These are phyloP conservation scores for Eriosoma lanigerum DNA, from an alignment of 1,140 invertebrate species.

Conservation along the genomic window DNA sequence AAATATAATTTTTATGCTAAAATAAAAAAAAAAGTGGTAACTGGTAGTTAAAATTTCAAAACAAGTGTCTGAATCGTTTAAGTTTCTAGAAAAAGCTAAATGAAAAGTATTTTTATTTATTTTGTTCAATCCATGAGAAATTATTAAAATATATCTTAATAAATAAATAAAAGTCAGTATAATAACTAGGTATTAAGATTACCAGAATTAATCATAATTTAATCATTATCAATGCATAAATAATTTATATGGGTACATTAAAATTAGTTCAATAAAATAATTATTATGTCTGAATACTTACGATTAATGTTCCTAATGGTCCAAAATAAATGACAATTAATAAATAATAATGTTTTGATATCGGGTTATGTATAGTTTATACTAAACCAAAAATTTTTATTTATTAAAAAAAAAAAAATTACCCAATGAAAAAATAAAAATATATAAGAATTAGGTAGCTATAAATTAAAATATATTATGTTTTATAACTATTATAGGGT, in stretches of 20 bases:
- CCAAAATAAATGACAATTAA: background rate
- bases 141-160: no score
- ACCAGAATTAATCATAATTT: no score
- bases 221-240: no score
- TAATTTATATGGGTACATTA: background rate
- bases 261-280: background rate
- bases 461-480: background rate
- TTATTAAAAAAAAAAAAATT: background rate
- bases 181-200: no score
- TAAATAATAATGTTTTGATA: background rate
- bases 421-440: background rate
- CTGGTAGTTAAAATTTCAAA: no score
- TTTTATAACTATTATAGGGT: background rate
- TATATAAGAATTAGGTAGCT: slow-evolving; percentile 1
- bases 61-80: no score
- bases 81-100: no score
- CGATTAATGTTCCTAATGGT: background rate
- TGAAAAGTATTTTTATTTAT: no score
- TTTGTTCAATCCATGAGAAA: no score
- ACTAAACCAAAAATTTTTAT: background rate
- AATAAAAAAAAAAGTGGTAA: no score
- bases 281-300: background rate
- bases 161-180: no score
- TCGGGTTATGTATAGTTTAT: background rate
- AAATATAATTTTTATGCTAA: no score